Evolutionary conservation across 2,113 vertebrate species (phyloP), one percentile per base, ranked within the genome.

Genomic region (Reinhardtius hippoglossoides): DNA sequence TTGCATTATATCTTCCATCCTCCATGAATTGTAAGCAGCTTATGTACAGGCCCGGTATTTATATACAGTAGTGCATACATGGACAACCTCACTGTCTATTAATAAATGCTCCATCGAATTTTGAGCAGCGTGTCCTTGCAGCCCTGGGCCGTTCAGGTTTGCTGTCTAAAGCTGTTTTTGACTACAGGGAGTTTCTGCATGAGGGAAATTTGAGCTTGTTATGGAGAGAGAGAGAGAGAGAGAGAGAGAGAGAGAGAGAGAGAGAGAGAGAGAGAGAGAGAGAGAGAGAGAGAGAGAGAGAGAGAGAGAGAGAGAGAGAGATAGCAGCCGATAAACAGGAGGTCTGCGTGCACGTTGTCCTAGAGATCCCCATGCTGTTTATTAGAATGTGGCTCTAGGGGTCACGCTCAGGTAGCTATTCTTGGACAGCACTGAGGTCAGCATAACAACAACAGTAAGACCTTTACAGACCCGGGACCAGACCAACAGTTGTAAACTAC

Each of bases 121-220:
- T 50, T 61, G 70, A 86, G 80, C 80, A 66, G 82, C 31, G 10
- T 86, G 88, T 91, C 89, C 85, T 90, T 87, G 89, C 80, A 81
- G 81, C 74, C 59, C 70, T 69, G 73, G 71, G 79, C 81, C 48
- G 58, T 40, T 80, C 77, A 78, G 79, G 81, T 88, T 85, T 92
- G 89, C 89, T 88, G 76, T 81, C 77, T 67, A 76, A 90, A 82
- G 89, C 86, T 79, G 79, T 87, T 91, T 92, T 62, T 75, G 74
- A 86, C 86, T 66, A 78, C 44, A 15, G 86, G 86, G 76, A 84
- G 74, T 88, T 85, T 82, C 71, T 83, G 74, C 64, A 87, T 72
- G 85, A 79, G 76, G 79, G 85, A 85, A 86, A 84, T 87, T 61
- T 86, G 76, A 91, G 90, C 89, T 89, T 83, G 81, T 83, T 90